Evolutionary conservation across 1,140 invertebrate species (phyloP).

Genomic region (Micrasema minimum): DNA sequence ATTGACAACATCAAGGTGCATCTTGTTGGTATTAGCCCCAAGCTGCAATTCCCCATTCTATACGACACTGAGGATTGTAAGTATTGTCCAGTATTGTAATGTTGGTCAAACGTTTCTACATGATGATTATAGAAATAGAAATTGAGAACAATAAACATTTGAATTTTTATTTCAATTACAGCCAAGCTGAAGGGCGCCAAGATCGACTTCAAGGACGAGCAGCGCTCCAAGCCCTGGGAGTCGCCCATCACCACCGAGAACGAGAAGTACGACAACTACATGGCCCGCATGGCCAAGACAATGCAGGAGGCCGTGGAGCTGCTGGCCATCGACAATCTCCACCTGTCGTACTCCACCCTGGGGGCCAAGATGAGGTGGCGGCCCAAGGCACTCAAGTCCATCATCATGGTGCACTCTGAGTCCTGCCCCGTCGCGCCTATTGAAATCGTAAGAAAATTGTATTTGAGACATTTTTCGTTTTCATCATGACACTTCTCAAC

Average conservation of each 20-base stretch:
- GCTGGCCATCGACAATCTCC: slow-evolving; percentile 55
- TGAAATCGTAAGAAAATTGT: slow-evolving; percentile 56
- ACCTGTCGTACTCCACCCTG: background rate
- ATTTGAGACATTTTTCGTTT: background rate
- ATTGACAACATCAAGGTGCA: slow-evolving; percentile 63
- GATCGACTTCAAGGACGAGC: slow-evolving; percentile 59
- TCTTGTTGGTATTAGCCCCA: slow-evolving; percentile 60
- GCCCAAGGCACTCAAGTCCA: slow-evolving; percentile 61
- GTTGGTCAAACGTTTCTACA: background rate
- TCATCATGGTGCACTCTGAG: slow-evolving; percentile 58
- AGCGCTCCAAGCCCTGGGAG: slow-evolving; percentile 55
- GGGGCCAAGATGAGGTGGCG: slow-evolving; percentile 39
- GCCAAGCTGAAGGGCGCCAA: slow-evolving; percentile 64
- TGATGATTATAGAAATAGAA: background rate
- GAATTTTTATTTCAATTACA: slow-evolving; percentile 44
- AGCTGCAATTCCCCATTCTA: slow-evolving; percentile 60
- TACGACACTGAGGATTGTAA: slow-evolving; percentile 62
- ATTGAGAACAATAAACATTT: background rate
- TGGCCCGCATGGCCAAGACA: slow-evolving; percentile 48
- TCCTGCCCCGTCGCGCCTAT: slow-evolving; percentile 54
- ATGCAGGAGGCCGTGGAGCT: slow-evolving; percentile 54
- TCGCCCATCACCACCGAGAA: slow-evolving; percentile 53
- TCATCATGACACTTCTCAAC: background rate
- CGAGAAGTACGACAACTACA: slow-evolving; percentile 52
- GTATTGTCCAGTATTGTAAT: slow-evolving; percentile 48